These are phyloP conservation scores for Luperina nickerlii DNA, from an alignment of 2,888 invertebrate genomes.

Conservation along the genomic window DNA sequence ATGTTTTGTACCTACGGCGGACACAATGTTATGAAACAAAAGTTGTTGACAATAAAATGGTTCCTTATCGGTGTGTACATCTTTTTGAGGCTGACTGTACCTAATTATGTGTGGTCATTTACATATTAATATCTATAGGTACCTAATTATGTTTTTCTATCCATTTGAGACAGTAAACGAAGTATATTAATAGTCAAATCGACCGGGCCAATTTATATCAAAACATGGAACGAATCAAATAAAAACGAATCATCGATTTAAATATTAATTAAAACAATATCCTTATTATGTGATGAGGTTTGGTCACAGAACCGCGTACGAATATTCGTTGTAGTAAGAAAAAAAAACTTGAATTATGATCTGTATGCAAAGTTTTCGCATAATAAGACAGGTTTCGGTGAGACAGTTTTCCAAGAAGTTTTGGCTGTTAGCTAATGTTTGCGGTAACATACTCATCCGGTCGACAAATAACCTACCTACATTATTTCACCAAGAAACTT, in stretches of 20 bases:
- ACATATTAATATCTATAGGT: constrained; percentile 15
- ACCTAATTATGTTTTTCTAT: constrained; percentile 5
- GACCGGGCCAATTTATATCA: constrained; percentile 12
- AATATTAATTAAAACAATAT: constrained; percentile 40
- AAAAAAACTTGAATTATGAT: constrained; percentile 23
- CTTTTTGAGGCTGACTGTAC: background rate
- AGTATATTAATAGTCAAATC: background rate
- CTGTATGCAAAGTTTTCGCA: constrained; percentile 24
- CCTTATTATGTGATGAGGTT: constrained; percentile 1
- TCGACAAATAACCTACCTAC: constrained; percentile 13
- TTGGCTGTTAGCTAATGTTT: constrained; percentile 19
- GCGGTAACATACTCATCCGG: constrained; percentile 28
- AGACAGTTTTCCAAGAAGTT: constrained; percentile 50
- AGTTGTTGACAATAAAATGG: too few species aligned
- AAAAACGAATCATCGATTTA: constrained; percentile 14
- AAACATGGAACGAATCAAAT: constrained; percentile 21
- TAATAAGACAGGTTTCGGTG: constrained; percentile 28
- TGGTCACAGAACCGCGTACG: constrained; percentile 1
- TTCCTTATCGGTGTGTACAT: background rate
- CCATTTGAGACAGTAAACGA: background rate
- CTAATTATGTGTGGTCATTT: constrained; percentile 5
- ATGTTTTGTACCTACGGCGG: background rate
- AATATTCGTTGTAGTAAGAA: background rate
- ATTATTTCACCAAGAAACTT: constrained; percentile 13
- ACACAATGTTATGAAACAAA: background rate